Percentiles rank a stretch among this genome's conserved stretches.
Evolutionary conservation across 2,888 invertebrate species (phyloP).

Genomic region (Morpho deidamia): DNA sequence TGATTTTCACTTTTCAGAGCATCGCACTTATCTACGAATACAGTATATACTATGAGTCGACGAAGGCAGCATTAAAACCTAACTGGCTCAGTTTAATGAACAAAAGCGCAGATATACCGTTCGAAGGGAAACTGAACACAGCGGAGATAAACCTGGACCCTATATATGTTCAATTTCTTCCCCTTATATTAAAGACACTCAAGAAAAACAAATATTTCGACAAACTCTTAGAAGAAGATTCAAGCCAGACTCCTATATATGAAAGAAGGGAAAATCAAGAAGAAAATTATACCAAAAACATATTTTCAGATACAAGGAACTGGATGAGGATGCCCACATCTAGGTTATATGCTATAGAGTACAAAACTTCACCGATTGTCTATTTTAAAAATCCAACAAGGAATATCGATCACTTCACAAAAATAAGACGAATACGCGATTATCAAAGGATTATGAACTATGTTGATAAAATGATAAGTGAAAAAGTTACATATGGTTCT

Average conservation of each 20-base stretch:
- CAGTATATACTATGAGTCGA: slow-evolving; percentile 36
- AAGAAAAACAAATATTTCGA: slow-evolving; percentile 47
- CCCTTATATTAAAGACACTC: slow-evolving; percentile 50
- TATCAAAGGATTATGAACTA: slow-evolving; percentile 55
- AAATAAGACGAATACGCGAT: slow-evolving; percentile 53
- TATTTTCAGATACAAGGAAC: slow-evolving; percentile 38
- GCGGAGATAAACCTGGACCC: slow-evolving; percentile 40
- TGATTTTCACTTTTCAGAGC: slow-evolving; percentile 45
- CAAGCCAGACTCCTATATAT: slow-evolving; percentile 34
- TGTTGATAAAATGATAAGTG: slow-evolving; percentile 56
- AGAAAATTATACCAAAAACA: slow-evolving; percentile 36
- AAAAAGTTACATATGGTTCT: slow-evolving; percentile 36
- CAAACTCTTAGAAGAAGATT: slow-evolving; percentile 42
- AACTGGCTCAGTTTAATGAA: slow-evolving; percentile 51
- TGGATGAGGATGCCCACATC: slow-evolving; percentile 43
- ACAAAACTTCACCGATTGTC: slow-evolving; percentile 47
- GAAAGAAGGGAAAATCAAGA: slow-evolving; percentile 37
- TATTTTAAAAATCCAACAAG: slow-evolving; percentile 43
- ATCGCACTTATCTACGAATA: slow-evolving; percentile 57
- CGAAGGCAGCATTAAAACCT: slow-evolving; percentile 28
- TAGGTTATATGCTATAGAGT: slow-evolving; percentile 41
- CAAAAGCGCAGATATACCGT: slow-evolving; percentile 33
- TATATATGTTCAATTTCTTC: slow-evolving; percentile 47
- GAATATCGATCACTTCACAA: slow-evolving; percentile 55
- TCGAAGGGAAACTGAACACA: slow-evolving; percentile 38